Evolutionary conservation across 2,113 vertebrate genomes (phyloP).

Genomic region (Fulica atra): DNA sequence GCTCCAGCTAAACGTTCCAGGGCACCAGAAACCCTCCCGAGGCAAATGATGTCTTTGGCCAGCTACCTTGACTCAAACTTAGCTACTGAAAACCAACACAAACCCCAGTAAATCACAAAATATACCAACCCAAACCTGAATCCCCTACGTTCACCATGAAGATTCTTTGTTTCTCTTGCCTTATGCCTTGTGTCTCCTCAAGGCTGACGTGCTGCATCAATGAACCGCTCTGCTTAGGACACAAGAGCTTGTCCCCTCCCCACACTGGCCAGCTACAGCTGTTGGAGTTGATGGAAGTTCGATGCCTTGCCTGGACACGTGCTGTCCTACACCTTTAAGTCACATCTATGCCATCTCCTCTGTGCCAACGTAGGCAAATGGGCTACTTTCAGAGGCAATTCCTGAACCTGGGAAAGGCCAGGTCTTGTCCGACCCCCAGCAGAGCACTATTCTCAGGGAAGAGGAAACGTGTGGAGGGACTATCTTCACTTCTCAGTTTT

Average conservation of each 20-base stretch:
- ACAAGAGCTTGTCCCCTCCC: not conserved
- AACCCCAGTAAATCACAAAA: not conserved
- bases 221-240: not conserved
- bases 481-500: not conserved
- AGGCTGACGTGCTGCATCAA: not conserved
- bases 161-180: not conserved
- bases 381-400: not conserved
- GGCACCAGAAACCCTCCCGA: not conserved
- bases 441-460: not conserved
- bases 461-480: not conserved
- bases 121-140: not conserved
- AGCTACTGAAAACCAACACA: not conserved
- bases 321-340: not conserved
- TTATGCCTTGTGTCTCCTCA: not conserved
- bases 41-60: not conserved
- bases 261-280: not conserved
- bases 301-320: not conserved
- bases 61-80: not conserved
- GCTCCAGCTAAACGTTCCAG: not conserved
- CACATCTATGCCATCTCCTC: not conserved
- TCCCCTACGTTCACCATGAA: fast-evolving
- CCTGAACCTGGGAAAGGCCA: not conserved
- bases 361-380: not conserved
- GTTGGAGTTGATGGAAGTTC: not conserved
- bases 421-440: not conserved